A percentile compares a stretch with the other conserved stretches of the same genome.
Evolutionary conservation across 1,140 invertebrate species (phyloP).

Genomic region (Drosophila pseudoananassae): DNA sequence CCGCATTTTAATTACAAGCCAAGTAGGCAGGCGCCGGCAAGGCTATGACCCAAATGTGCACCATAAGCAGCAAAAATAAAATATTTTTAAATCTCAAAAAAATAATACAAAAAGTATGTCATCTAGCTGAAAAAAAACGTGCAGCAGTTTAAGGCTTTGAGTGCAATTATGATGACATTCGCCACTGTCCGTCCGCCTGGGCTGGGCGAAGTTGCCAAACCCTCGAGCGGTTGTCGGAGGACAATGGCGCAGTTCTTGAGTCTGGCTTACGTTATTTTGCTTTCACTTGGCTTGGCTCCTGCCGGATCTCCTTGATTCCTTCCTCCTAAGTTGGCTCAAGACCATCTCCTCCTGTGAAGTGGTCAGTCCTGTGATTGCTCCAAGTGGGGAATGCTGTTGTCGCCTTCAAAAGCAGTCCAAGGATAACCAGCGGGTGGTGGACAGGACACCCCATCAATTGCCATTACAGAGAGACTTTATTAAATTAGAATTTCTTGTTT

Average conservation of each 20-base stretch:
- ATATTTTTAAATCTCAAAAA: slow-evolving; percentile 43
- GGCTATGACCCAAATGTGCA: slow-evolving; percentile 55
- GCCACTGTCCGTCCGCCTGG: slow-evolving; percentile 19
- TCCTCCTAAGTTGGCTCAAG: not conserved
- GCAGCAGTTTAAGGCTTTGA: slow-evolving; percentile 34
- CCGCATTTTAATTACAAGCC: slow-evolving; percentile 51
- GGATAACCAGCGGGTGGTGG: slow-evolving; percentile 16
- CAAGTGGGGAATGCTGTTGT: slow-evolving; percentile 61
- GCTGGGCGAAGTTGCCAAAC: slow-evolving; percentile 3
- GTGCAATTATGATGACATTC: slow-evolving; percentile 42
- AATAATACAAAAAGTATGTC: slow-evolving; percentile 28
- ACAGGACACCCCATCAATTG: slow-evolving; percentile 22
- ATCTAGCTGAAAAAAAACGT: not conserved
- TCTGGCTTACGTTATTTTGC: slow-evolving; percentile 36
- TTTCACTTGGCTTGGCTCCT: slow-evolving; percentile 13
- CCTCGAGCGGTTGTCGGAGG: slow-evolving; percentile 36
- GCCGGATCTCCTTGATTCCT: not conserved
- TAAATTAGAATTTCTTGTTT: not conserved
- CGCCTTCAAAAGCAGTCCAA: slow-evolving; percentile 62
- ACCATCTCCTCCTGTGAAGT: slow-evolving; percentile 37
- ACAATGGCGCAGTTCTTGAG: slow-evolving; percentile 44
- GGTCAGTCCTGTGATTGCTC: slow-evolving; percentile 44
- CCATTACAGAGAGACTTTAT: slow-evolving; percentile 18
- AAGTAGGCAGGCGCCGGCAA: slow-evolving; percentile 26
- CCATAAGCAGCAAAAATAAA: slow-evolving; percentile 15